Base-by-base conservation (phyloP, 1,140 invertebrate genomes). In the Lethrus apterus region DNA sequence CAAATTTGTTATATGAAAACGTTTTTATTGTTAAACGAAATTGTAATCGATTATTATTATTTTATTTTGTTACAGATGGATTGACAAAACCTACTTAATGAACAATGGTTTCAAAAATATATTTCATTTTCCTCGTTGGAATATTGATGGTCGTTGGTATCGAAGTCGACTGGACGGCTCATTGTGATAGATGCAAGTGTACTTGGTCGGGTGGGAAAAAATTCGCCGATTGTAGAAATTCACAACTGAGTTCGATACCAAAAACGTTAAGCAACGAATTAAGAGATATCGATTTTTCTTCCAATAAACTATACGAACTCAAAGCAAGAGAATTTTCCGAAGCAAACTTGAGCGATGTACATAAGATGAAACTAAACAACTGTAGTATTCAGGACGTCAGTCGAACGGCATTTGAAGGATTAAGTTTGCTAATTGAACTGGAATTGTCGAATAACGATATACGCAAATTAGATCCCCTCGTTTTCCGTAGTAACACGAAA, bases 401-500 rank as follows among this genome's bases (percentile, higher is more conserved):
- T 51, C 74, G 76, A 17, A 75, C 79, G 44, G 84, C 87, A 0
- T 84, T 93, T 55, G 77, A 74, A 43, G 80, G 80, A 1, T 71
- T 93, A 11, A 74, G 74, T 32, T 83, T 90, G 45, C 72, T 93
- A 30, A 86, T 91, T 21, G 87, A 93, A 65, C 68, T 94, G 21
- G 87, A 94, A 62, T 66, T 93, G 32, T 87, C 86, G 1, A 73
- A 75, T 46, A 94, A 94, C 60, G 70, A 72, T 1, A 78, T 94
- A 3, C 70, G 69, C 20, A 74, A 70, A 1, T 64, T 93, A 7
- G 72, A 84, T 34, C 75, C 79, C 0, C 77, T 79, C 10, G 83
- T 83, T 0, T 92, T 93, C 55, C 67, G 66, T 7, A 77, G 82
- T 19, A 80, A 81, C 2, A 66, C 73, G 14, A 77, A 79, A 56